phyloP scores from a whole-genome alignment of 1,140 invertebrate species.

The Chlorops oryzae region DNA sequence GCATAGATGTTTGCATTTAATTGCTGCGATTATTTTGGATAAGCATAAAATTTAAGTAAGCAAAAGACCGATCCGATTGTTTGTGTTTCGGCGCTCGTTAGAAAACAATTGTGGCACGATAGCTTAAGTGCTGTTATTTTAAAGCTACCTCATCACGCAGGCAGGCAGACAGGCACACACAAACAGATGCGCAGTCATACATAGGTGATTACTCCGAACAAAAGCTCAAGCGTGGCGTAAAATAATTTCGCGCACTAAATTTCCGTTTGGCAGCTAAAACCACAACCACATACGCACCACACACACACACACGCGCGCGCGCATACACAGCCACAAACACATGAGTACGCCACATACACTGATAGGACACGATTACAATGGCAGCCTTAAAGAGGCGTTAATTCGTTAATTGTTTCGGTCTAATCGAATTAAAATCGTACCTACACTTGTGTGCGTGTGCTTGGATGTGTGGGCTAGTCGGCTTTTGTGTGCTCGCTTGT shows the following conservation, averaged over 20 bases:
- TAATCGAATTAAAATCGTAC: constrained; percentile 48
- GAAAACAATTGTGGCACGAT: no score
- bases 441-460: constrained; percentile 15
- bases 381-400: constrained; percentile 42
- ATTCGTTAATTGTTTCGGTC: constrained; percentile 47
- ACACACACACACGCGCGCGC: constrained; percentile 8
- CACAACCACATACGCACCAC: constrained; percentile 15
- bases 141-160: no score
- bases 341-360: no score
- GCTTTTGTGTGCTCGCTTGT: constrained; percentile 1
- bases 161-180: neutral
- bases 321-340: constrained; percentile 11
- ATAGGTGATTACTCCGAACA: no score
- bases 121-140: no score
- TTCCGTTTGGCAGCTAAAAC: constrained; percentile 12
- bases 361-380: neutral
- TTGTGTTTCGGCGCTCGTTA: no score
- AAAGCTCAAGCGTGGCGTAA: constrained; percentile 25
- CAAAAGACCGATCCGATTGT: no score
- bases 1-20: no score
- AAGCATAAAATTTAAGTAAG: no score
- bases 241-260: constrained; percentile 19
- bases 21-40: no score
- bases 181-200: neutral
- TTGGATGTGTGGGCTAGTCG: neutral